phyloP scores from a whole-genome alignment of 1,140 invertebrate species.

The Colletes gigas region DNA sequence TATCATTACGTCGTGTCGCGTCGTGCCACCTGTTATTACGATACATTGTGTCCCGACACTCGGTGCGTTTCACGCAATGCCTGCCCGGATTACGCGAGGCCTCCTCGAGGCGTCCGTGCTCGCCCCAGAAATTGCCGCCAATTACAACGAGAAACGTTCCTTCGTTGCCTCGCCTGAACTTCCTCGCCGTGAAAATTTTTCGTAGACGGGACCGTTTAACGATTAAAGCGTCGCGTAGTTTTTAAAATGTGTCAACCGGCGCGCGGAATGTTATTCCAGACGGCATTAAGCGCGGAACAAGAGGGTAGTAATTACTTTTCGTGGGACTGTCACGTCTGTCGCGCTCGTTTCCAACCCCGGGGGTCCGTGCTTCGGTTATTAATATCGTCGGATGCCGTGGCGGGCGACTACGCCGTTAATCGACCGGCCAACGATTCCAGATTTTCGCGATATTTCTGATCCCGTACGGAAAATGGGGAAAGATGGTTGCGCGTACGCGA shows the following conservation, averaged over 20 bases:
- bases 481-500: not conserved
- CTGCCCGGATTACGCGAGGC: constrained; percentile 42
- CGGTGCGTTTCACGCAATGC: not conserved
- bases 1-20: constrained; percentile 43
- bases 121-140: constrained; percentile 9
- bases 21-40: constrained; percentile 51
- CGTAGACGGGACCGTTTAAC: not conserved
- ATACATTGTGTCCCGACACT: constrained; percentile 20
- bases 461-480: not conserved
- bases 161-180: too few species aligned
- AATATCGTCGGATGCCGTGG: constrained; percentile 40
- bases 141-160: constrained; percentile 16
- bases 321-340: constrained; percentile 57
- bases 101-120: constrained; percentile 17
- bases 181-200: too few species aligned
- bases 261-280: constrained; percentile 49
- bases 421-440: constrained; percentile 26
- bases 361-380: constrained; percentile 55
- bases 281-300: constrained; percentile 60
- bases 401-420: constrained; percentile 36
- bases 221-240: constrained; percentile 4
- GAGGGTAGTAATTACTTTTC: constrained; percentile 65
- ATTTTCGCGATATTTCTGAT: constrained; percentile 54
- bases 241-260: constrained; percentile 7
- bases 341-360: constrained; percentile 11